These are phyloP conservation scores for Scaeva pyrastri DNA, from an alignment of 2,888 invertebrate species.

Conservation along the genomic window DNA sequence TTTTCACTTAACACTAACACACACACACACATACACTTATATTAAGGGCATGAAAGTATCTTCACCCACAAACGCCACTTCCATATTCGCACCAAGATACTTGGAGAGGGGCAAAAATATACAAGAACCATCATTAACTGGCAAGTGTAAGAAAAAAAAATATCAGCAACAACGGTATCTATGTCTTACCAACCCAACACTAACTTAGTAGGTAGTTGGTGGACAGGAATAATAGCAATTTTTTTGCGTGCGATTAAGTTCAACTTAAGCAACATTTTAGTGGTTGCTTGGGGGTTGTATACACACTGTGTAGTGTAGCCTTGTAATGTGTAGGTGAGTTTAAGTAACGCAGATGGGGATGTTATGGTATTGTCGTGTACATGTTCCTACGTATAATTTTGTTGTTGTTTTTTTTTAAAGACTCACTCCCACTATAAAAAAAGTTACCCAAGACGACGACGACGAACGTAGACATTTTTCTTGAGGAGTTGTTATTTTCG, in stretches of 20 bases:
- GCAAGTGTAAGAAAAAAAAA: not conserved
- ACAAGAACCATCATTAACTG: conserved; percentile 14
- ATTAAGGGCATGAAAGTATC: conserved; percentile 35
- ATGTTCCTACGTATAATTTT: too few relatives aligned
- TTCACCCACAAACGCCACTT: conserved; percentile 17
- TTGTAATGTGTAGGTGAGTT: not conserved
- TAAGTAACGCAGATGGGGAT: too few relatives aligned
- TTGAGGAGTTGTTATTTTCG: conserved; percentile 3
- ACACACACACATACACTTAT: not conserved
- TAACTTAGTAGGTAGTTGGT: not conserved
- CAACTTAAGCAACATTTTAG: not conserved
- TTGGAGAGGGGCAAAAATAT: not conserved
- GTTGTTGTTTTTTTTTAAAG: not conserved
- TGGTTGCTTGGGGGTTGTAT: not conserved
- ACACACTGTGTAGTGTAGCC: too few relatives aligned
- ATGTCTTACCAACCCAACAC: too few relatives aligned
- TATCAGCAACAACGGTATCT: not conserved
- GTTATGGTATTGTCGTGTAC: not conserved
- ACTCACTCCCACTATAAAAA: not conserved
- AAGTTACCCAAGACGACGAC: too few relatives aligned
- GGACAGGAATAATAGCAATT: not conserved
- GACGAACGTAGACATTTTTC: conserved; percentile 12
- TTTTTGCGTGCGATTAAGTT: conserved; percentile 1
- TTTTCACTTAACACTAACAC: not conserved
- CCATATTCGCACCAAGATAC: not conserved